Base-by-base conservation (phyloP, 2,113 vertebrate genomes). In the Ailuropoda melanoleuca region DNA sequence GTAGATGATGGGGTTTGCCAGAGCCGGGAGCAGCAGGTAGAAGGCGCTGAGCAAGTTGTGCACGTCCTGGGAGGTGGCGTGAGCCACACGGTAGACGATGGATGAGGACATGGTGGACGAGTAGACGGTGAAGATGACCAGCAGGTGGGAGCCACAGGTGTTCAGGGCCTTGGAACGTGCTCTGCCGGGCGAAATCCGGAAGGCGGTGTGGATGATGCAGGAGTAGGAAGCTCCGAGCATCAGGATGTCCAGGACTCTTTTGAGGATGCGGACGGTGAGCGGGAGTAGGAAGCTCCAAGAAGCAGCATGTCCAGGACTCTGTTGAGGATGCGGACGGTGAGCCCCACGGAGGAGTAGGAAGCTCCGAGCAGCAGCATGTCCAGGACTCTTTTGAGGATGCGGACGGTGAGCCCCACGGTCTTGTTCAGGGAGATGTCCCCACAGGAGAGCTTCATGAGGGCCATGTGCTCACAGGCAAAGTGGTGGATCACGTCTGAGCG, bases 71-170 rank as follows among this genome's bases (percentile, higher is more conserved):
- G 99, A 97, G 37, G 99, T 98, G 4, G 96, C 58, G 56, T 95
- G 98, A 68, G 98, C 96, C 26, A 99, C 74, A 13, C 98, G 98
- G 93, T 98, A 99, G n/a, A 98, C 98, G 0, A 99, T 98, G 97
- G 99, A 99, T 1, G 99, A 98, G 58, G 99, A 92, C 53, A 99
- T 98, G 6, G 99, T 99, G 31, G 99, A 99, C n/a, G 98, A 97
- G 83, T 99, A 99, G 93, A 99, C 98, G 0, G 99, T 98, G 96
- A 99, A 98, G 94, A 99, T 98, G 29, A 99, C 98, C 2, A 99
- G 98, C 81, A 99, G 95, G 95, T 99, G 99, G 15, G 99, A 99
- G 29, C 98, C 98, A 26, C 99, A 99, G 75, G 99, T 99, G 96
- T 99, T 99, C 21, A 99, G 97, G 0, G 99, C 99, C 97, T 99